Percentiles rank a stretch among this genome's conserved stretches.
Evolutionary conservation across 2,888 invertebrate genomes (phyloP).

Genomic region (Resseliella maxima): DNA sequence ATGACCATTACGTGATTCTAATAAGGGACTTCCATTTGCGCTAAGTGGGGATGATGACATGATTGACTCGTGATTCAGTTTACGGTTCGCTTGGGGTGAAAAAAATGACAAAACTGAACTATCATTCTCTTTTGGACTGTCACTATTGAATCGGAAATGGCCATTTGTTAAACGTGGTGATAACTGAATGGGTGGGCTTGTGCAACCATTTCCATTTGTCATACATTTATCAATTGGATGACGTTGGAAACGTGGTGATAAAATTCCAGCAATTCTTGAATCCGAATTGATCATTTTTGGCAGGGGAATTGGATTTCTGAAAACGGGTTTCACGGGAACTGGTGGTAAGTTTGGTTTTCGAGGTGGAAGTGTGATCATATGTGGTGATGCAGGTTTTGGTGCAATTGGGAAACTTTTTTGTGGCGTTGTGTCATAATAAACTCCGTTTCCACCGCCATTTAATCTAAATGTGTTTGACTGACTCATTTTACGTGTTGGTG

Average conservation of each 20-base stretch:
- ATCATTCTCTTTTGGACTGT: conserved; percentile 61
- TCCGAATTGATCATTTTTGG: conserved; percentile 68
- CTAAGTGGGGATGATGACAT: conserved; percentile 56
- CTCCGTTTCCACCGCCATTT: conserved; percentile 54
- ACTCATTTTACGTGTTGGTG: conserved; percentile 59
- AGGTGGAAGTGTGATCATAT: conserved; percentile 72
- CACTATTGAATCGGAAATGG: conserved; percentile 61
- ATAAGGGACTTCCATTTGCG: conserved; percentile 60
- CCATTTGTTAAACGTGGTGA: conserved; percentile 63
- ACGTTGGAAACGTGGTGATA: conserved; percentile 74
- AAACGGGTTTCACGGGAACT: conserved; percentile 69
- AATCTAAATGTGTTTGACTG: conserved; percentile 23
- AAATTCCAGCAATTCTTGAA: conserved; percentile 72
- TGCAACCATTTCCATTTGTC: conserved; percentile 61
- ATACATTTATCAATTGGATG: conserved; percentile 70
- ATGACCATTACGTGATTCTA: conserved; percentile 71
- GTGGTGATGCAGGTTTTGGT: conserved; percentile 63
- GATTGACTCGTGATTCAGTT: conserved; percentile 60
- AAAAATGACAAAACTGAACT: conserved; percentile 67
- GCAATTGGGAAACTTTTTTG: conserved; percentile 61
- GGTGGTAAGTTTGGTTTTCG: conserved; percentile 81
- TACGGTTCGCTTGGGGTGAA: conserved; percentile 71
- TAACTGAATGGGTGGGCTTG: conserved; percentile 59
- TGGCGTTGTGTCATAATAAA: conserved; percentile 65
- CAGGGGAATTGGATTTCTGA: conserved; percentile 71